Conservation (phyloP, 2,888 invertebrate genomes). For the Ditula angustiorana region DNA sequence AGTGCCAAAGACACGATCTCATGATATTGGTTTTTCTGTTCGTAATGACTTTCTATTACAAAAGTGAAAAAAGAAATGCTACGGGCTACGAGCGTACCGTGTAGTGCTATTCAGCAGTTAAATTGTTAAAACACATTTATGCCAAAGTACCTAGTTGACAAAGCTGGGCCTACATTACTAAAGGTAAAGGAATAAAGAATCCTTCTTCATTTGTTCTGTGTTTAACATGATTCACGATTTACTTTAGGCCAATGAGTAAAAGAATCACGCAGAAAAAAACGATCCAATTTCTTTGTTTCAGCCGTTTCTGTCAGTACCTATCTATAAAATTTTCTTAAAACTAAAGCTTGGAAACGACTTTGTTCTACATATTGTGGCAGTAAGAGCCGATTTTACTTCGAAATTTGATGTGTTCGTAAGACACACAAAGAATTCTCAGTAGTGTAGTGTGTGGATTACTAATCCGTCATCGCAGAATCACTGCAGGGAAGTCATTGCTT, state of each 20-base stretch:
- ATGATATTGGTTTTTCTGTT: no score
- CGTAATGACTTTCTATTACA: no score
- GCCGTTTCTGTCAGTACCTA: neutral
- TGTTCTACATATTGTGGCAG: constrained; percentile 6
- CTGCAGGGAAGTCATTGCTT: neutral
- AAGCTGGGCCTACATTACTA: no score
- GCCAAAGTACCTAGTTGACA: neutral
- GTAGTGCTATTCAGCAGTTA: no score
- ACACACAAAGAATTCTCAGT: neutral
- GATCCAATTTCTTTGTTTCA: neutral
- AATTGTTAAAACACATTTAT: no score
- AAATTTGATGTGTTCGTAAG: neutral
- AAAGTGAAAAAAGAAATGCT: no score
- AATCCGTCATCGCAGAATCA: constrained; percentile 1
- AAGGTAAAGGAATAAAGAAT: no score
- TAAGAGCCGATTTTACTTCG: neutral
- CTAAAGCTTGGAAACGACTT: neutral
- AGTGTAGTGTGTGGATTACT: neutral
- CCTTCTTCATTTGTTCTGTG: no score
- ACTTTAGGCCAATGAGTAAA: neutral
- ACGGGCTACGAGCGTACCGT: no score
- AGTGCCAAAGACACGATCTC: no score
- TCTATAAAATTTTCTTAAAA: neutral
- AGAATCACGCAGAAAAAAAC: neutral
- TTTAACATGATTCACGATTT: neutral